phyloP scores from a whole-genome alignment of 2,888 invertebrate genomes.

The Drosophila lutescens region DNA sequence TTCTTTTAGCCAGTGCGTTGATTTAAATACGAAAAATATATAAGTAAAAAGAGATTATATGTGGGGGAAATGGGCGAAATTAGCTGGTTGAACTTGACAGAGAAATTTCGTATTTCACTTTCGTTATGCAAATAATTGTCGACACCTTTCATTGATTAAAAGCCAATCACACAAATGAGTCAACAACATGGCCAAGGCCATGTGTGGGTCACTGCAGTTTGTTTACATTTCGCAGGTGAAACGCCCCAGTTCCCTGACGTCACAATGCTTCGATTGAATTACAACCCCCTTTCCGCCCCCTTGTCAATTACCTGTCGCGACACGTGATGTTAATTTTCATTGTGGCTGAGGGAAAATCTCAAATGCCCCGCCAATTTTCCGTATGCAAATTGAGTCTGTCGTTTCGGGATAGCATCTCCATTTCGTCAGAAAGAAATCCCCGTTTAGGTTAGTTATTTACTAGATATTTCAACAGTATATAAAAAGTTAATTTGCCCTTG shows the following conservation, averaged over 20 bases:
- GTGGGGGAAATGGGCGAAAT: not conserved
- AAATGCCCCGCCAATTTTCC: conserved; percentile 9
- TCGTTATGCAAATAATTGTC: conserved; percentile 19
- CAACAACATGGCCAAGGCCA: conserved; percentile 37
- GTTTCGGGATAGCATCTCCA: conserved; percentile 8
- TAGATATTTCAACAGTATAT: not conserved
- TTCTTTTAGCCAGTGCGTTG: not conserved
- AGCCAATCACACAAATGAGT: conserved; percentile 43
- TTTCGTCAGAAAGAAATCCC: conserved; percentile 20
- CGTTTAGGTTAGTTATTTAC: not conserved
- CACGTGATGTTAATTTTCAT: conserved; percentile 54
- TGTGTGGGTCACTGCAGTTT: conserved; percentile 43
- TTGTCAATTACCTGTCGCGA: conserved; percentile 50
- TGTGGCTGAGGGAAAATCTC: conserved; percentile 16
- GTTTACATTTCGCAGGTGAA: conserved; percentile 51
- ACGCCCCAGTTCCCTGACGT: conserved; percentile 47
- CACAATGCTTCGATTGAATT: conserved; percentile 37
- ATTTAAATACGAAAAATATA: not conserved
- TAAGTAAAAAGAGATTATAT: not conserved
- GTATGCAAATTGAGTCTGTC: conserved; percentile 35
- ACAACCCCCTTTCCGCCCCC: conserved; percentile 26
- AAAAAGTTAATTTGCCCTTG: conserved; percentile 16
- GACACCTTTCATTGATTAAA: conserved; percentile 36
- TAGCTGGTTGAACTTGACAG: conserved; percentile 52
- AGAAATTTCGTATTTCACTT: conserved; percentile 14